Evolutionary conservation across 53 echinoderm and acorn worm genomes (phyloP), one percentile per base, ranked within the genome.

Genomic region (Crossaster papposus): DNA sequence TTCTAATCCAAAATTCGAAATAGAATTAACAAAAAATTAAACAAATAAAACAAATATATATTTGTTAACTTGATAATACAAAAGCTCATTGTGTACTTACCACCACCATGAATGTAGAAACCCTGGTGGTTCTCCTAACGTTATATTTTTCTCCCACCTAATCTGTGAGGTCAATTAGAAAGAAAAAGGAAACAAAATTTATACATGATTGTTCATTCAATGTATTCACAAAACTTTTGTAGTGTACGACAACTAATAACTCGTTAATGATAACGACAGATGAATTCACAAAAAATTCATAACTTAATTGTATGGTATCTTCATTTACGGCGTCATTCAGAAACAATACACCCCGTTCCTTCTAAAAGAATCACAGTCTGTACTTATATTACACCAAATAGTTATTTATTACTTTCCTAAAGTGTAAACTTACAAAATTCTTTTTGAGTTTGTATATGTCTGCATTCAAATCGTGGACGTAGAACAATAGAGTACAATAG

Each of bases 121-220:
- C 85, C 98, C 98, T 88, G 98, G 98, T 36, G 98, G 98, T 89
- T 98, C 98, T 75, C 98, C 98, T 94, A 98, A 94, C 91, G 98
- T 98, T 94, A 98, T 98, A 92, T 98, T 98, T 88, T 98, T 98
- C 98, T 98, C 98, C 98, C 98, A 98, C 94, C 98, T 95, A 93
- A 98, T 98, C 98, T 98, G 93, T 91, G 90, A 77, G 71, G 75
- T 51, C 77, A 79, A 92, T 55, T 80, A 50, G 54, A 53, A 33
- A 83, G 76, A 37, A 86, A 32, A 80, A 84, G 17, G 77, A 77
- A 64, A 30, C 11, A 65, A 24, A 91, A 72, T 81, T 72, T 63
- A 83, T 85, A 54, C 36, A 36, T 34, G 35, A 14, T 35, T 36
- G 83, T 68, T 83, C 70, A 20, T 22, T 62, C 33, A 81, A 53